A percentile compares a stretch with the other conserved stretches of the same genome.
Evolutionary conservation across 2,888 invertebrate genomes (phyloP).

Genomic region (Eulithis testata): DNA sequence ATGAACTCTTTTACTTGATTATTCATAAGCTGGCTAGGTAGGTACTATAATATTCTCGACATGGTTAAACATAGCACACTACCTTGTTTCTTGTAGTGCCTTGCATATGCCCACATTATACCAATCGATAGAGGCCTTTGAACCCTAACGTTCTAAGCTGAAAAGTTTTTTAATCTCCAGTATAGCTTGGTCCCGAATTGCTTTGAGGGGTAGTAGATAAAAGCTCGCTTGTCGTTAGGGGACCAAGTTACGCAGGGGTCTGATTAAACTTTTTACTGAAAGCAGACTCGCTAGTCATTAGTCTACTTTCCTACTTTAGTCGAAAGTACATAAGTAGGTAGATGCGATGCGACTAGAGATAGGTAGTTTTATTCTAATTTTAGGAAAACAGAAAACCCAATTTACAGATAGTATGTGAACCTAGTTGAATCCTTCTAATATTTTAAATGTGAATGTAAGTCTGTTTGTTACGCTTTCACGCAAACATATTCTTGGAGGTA

Average conservation of each 20-base stretch:
- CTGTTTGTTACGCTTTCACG: too few relatives aligned
- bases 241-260: constrained; percentile 20
- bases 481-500: too few relatives aligned
- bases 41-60: constrained; percentile 19
- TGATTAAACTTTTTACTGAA: constrained; percentile 32
- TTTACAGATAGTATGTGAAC: too few relatives aligned
- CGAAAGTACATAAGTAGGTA: neutral
- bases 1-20: constrained; percentile 23
- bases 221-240: constrained; percentile 12
- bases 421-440: too few relatives aligned
- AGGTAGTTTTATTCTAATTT: too few relatives aligned
- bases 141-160: constrained; percentile 18
- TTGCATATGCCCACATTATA: constrained; percentile 27
- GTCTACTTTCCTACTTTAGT: constrained; percentile 17
- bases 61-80: constrained; percentile 6
- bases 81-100: constrained; percentile 3
- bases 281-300: constrained; percentile 16
- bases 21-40: constrained; percentile 25
- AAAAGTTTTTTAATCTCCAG: constrained; percentile 25
- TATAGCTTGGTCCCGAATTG: constrained; percentile 17
- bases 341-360: too few relatives aligned
- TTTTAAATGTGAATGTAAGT: too few relatives aligned
- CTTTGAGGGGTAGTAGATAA: constrained; percentile 3
- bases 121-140: constrained; percentile 29
- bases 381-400: too few relatives aligned